A percentile compares a stretch with the other conserved stretches of the same genome.
Conservation (phyloP, 1,140 invertebrate species). For the Drosophila punjabiensis region DNA sequence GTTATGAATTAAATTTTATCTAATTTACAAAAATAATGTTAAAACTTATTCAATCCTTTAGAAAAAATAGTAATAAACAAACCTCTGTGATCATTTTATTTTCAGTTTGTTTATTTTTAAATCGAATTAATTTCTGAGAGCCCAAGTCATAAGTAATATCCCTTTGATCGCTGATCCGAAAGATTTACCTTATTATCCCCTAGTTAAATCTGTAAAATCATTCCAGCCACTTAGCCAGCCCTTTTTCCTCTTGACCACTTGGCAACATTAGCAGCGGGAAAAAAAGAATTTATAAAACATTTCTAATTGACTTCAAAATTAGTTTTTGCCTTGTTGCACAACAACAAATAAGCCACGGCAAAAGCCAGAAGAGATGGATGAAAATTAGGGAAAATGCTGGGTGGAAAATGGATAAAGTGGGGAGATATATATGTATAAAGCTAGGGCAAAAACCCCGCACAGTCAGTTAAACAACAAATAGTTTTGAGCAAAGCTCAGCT, state of each 20-base stretch:
- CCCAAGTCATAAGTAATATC: not conserved
- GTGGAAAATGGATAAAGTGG: constrained; percentile 1
- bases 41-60: not conserved
- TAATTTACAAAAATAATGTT: too few relatives aligned
- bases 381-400: constrained; percentile 34
- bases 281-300: constrained; percentile 27
- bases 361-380: constrained; percentile 25
- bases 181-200: constrained; percentile 13
- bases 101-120: not conserved
- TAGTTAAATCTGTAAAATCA: constrained; percentile 6
- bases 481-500: constrained; percentile 38
- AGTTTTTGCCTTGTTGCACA: constrained; percentile 61
- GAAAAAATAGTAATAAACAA: not conserved
- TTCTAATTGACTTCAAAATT: constrained; percentile 80
- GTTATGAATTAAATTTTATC: too few relatives aligned
- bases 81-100: not conserved
- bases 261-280: not conserved
- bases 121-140: not conserved
- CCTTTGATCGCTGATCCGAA: constrained; percentile 27
- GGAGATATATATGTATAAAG: constrained; percentile 2
- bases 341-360: constrained; percentile 34
- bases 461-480: constrained; percentile 69
- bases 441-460: constrained; percentile 30
- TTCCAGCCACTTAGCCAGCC: constrained; percentile 14
- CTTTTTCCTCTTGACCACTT: not conserved